Base-by-base conservation (phyloP, 2,888 invertebrate species). In the Perdita meconis region DNA sequence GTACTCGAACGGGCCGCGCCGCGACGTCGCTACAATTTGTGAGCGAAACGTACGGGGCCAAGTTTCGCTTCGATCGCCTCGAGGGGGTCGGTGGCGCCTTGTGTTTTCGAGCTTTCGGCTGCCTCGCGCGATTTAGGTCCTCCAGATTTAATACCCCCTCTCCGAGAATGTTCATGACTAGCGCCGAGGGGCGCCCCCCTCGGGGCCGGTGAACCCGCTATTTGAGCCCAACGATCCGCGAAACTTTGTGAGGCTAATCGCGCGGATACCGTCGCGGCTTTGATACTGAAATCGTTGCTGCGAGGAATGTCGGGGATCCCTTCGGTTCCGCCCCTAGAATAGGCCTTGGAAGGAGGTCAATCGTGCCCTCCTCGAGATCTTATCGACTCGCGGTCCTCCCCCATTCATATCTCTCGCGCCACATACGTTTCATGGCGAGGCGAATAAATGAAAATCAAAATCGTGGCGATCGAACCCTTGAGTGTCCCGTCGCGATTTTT, bases 231-330 rank as follows among this genome's bases (percentile, higher is more conserved):
- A 59, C 75, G 86, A 80, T 81, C 83, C 85, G 83, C 81, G 59
- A 81, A 86, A 86, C 81, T 86, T 86, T 73, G 78, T 60, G 70
- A 66, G 75, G 70, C 84, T 87, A 87, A 86, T 87, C 87, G 84
- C 78, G 75, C 66, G 82, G 73, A 85, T 79, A 75, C 55, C 63
- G 78, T 79, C 78, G 64, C 64, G 38, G 47, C 74, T 81, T 76
- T 72, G 74, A 75, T 69, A 78, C 19, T 61, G 68, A 57, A n/a
- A 36, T 65, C 53, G 40, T 57, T 69, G 38, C 65, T 64, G 30
- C 61, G 19, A 16, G 57, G 53, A 72, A 76, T 67, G 63, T 22
- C 12, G 12, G n/a, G 56, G 22, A 30, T 59, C 55, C 75, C 42
- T 34, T 6, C 22, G 57, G 36, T 59, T 38, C 57, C 24, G 3